Percentiles rank a stretch among this genome's conserved stretches.
phyloP scores from a whole-genome alignment of 1,140 invertebrate species.

The Trinorchestia longiramus region DNA sequence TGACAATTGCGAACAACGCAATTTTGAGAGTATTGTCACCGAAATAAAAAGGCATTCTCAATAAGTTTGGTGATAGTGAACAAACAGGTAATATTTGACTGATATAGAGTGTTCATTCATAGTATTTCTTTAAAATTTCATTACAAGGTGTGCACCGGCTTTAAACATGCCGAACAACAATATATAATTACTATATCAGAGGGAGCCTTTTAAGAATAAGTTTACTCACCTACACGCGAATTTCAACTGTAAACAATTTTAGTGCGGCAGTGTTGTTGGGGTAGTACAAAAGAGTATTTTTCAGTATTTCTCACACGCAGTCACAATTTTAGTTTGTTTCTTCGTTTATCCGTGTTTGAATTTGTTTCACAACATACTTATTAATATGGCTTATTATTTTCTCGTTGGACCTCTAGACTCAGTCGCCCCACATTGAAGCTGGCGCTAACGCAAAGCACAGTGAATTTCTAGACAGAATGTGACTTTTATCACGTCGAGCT shows the following conservation, averaged over 20 bases:
- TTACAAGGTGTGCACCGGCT: too few relatives aligned
- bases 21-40: too few relatives aligned
- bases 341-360: background rate
- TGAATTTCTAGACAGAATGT: background rate
- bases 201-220: background rate
- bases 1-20: too few relatives aligned
- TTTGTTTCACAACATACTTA: background rate
- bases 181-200: too few relatives aligned
- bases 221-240: background rate
- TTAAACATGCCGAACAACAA: too few relatives aligned
- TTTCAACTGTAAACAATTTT: background rate
- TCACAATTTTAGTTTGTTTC: background rate
- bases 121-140: too few relatives aligned
- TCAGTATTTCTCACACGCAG: background rate
- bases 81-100: too few relatives aligned
- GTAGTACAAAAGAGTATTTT: background rate
- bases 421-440: background rate
- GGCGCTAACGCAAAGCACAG: background rate
- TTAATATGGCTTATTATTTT: background rate
- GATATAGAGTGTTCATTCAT: too few relatives aligned
- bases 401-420: background rate
- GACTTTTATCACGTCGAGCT: background rate
- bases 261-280: background rate
- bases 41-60: too few relatives aligned
- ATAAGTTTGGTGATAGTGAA: too few relatives aligned